Percentiles rank a stretch among this genome's conserved stretches.
Evolutionary conservation across 2,113 vertebrate genomes (phyloP).

Genomic region (Chaetops frenatus): DNA sequence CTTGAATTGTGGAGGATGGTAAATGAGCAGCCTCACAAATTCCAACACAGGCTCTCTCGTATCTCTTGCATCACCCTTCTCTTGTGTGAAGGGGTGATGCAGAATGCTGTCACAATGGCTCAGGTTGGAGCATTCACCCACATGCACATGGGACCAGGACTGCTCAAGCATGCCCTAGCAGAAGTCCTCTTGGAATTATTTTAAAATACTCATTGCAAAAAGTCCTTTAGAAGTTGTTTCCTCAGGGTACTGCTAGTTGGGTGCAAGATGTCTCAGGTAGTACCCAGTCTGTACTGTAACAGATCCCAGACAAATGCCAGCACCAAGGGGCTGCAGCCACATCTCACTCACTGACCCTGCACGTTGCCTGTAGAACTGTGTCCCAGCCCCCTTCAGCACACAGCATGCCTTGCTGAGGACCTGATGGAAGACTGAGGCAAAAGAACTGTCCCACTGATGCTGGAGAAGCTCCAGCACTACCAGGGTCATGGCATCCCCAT

Average conservation of each 20-base stretch:
- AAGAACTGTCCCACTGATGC: conserved; percentile 82
- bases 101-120: not conserved
- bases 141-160: accelerated
- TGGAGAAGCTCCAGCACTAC: conserved; percentile 86
- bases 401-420: conserved; percentile 75
- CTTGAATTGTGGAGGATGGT: conserved; percentile 83
- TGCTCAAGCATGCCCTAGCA: too few species aligned
- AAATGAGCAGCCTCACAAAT: conserved; percentile 77
- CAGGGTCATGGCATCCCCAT: conserved; percentile 80
- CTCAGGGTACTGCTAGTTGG: not conserved
- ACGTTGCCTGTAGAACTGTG: not conserved
- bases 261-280: not conserved
- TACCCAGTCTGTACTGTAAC: not conserved
- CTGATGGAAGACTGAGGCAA: conserved; percentile 77
- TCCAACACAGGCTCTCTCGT: conserved; percentile 86
- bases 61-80: conserved; percentile 49
- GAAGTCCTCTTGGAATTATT: not conserved
- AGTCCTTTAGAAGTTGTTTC: not conserved
- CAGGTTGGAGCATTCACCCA: not conserved
- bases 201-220: not conserved
- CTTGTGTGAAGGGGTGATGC: not conserved
- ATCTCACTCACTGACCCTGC: not conserved
- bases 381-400: too few species aligned
- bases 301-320: not conserved
- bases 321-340: not conserved